These are phyloP conservation scores for Erebia palarica DNA, from an alignment of 2,888 invertebrate species.

Conservation along the genomic window DNA sequence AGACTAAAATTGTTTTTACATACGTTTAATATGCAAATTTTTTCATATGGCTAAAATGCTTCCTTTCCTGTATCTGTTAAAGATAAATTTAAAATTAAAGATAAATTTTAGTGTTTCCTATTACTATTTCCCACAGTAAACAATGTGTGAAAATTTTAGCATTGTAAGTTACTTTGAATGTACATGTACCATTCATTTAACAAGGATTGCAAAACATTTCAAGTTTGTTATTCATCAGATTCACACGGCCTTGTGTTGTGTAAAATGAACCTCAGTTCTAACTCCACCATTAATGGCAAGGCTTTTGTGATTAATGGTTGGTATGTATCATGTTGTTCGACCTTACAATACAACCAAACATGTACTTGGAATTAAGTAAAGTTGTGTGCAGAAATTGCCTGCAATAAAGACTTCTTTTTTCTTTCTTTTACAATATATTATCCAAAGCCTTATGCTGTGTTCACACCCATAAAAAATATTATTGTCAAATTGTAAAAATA, in stretches of 20 bases:
- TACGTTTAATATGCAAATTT: not conserved
- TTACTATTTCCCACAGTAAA: slow-evolving; percentile 44
- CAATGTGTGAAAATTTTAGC: slow-evolving; percentile 71
- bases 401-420: no score
- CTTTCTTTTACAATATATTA: not conserved
- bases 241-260: slow-evolving; percentile 61
- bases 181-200: slow-evolving; percentile 54
- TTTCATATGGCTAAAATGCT: slow-evolving; percentile 18
- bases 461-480: no score
- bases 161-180: slow-evolving; percentile 66
- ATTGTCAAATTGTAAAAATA: no score
- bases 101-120: slow-evolving; percentile 23
- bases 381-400: no score
- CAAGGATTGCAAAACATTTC: slow-evolving; percentile 64
- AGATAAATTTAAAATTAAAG: slow-evolving; percentile 16
- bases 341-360: not conserved
- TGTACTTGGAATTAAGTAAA: not conserved
- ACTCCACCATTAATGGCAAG: slow-evolving; percentile 37
- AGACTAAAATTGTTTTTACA: not conserved
- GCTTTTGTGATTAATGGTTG: slow-evolving; percentile 23
- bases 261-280: slow-evolving; percentile 55
- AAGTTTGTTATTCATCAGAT: slow-evolving; percentile 63
- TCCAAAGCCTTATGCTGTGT: not conserved
- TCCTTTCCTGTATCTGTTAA: slow-evolving; percentile 31
- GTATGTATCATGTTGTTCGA: slow-evolving; percentile 1